These are phyloP conservation scores for Slavum lentiscoides DNA, from an alignment of 2,888 invertebrate species.

Conservation along the genomic window DNA sequence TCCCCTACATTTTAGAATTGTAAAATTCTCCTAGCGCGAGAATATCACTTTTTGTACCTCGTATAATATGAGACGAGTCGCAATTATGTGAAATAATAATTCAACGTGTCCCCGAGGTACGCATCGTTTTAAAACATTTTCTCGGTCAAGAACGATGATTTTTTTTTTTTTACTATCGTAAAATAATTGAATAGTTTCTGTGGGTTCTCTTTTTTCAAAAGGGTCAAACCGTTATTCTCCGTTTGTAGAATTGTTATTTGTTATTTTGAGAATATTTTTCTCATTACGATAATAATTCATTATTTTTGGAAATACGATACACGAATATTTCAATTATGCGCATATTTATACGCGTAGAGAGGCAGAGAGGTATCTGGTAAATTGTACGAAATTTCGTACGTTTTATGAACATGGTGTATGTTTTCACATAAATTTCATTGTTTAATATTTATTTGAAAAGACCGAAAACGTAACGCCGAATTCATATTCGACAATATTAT, in stretches of 20 bases:
- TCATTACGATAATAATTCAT: neutral
- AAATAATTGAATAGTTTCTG: neutral
- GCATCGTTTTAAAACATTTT: conserved; percentile 22
- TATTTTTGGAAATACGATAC: neutral
- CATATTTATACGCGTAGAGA: neutral
- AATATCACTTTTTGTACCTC: neutral
- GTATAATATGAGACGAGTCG: neutral
- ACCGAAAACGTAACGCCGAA: too few relatives aligned
- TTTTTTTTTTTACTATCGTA: conserved; percentile 17
- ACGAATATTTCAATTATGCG: neutral
- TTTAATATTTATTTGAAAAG: too few relatives aligned
- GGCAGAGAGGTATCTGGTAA: too few relatives aligned
- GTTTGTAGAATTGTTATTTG: neutral
- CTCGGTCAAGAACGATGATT: conserved; percentile 36
- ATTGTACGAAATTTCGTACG: neutral
- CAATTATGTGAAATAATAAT: conserved; percentile 26
- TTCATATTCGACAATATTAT: too few relatives aligned
- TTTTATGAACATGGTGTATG: neutral
- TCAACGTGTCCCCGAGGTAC: conserved; percentile 19
- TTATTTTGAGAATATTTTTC: neutral
- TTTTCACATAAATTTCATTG: neutral
- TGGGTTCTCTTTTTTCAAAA: neutral
- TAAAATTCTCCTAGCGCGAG: neutral
- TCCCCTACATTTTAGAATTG: neutral
- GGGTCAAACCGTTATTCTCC: neutral